phyloP scores from a whole-genome alignment of 2,797 vertebrate species.

The Furcifer pardalis region DNA sequence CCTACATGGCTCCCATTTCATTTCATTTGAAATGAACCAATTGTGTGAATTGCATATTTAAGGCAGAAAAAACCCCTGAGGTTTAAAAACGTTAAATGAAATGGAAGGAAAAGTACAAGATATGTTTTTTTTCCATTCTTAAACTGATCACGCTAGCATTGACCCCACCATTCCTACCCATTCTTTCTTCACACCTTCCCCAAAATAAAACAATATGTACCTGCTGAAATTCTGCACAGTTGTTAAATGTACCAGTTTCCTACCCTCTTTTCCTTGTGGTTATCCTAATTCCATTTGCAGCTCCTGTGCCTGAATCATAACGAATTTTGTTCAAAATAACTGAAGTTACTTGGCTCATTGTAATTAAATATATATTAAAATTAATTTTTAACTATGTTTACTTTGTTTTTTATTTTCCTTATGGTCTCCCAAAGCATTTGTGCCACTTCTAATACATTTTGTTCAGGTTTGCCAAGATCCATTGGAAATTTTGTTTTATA shows the following conservation, averaged over 20 bases:
- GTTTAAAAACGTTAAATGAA: background rate
- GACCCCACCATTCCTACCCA: too few species aligned
- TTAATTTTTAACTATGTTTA: constrained; percentile 37
- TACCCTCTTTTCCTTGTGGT: background rate
- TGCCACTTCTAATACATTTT: constrained; percentile 33
- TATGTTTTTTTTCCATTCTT: background rate
- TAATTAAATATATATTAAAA: constrained; percentile 18
- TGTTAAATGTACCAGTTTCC: background rate
- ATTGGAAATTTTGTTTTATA: background rate
- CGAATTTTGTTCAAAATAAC: background rate
- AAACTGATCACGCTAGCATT: background rate
- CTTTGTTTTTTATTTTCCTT: constrained; percentile 31
- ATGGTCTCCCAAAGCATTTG: constrained; percentile 26
- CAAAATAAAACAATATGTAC: too few species aligned
- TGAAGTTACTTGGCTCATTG: background rate
- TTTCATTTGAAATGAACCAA: background rate
- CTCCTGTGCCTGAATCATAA: background rate
- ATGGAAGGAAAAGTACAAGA: background rate
- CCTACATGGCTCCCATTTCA: background rate
- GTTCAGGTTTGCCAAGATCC: background rate
- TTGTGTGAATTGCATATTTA: background rate
- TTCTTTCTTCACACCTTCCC: too few species aligned
- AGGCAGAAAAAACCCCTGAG: background rate
- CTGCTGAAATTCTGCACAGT: too few species aligned
- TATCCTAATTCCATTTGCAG: too few species aligned